Conservation (phyloP, 2,113 vertebrate genomes). For the Alces alces region DNA sequence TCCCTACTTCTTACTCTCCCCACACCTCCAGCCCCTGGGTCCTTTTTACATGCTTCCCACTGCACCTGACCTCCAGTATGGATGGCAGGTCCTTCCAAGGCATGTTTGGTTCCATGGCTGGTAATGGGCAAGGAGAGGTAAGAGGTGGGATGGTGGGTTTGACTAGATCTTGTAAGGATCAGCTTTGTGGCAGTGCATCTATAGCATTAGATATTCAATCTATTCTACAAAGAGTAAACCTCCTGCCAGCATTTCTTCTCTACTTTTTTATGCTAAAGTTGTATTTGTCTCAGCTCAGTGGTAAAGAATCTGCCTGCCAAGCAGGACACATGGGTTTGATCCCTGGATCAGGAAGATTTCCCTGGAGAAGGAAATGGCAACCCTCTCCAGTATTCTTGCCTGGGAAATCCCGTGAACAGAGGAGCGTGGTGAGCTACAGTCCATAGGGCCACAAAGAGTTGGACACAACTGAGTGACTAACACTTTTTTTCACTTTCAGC, state of each 20-base stretch:
- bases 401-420: not conserved
- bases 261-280: not conserved
- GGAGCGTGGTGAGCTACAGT: not conserved
- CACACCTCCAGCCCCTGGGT: not conserved
- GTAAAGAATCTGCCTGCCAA: not conserved
- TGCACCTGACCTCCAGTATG: not conserved
- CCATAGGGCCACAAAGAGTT: not conserved
- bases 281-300: not conserved
- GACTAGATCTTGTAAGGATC: not conserved
- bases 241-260: not conserved
- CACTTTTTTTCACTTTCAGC: not conserved
- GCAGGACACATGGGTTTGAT: not conserved
- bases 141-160: not conserved
- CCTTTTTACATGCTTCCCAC: not conserved
- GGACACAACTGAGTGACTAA: not conserved
- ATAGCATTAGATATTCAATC: not conserved
- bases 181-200: rapidly evolving
- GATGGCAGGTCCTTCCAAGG: not conserved
- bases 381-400: not conserved
- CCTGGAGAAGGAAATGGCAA: not conserved
- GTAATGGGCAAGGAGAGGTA: not conserved
- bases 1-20: not conserved
- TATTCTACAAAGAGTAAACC: not conserved
- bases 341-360: rapidly evolving
- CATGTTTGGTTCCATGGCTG: not conserved